Percentiles rank a stretch among this genome's conserved stretches.
Conservation (phyloP, 2,888 invertebrate genomes). For the Rosalia funebris region DNA sequence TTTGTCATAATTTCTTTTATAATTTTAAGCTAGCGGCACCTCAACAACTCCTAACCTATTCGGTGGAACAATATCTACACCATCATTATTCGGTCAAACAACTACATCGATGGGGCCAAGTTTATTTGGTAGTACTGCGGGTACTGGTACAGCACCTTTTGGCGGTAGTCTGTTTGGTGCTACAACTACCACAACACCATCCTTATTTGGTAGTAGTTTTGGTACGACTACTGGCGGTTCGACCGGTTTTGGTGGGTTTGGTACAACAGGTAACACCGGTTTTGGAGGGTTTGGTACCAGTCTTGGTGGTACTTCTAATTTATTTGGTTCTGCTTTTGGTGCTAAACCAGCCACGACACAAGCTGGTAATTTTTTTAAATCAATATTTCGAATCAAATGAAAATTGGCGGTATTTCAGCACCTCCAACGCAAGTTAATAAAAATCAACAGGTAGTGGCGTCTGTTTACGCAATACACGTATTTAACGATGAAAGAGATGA, state of each 20-base stretch:
- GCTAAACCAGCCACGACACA: conserved; percentile 64
- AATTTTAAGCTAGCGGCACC: conserved; percentile 31
- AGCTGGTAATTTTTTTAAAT: conserved; percentile 46
- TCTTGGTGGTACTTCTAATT: conserved; percentile 41
- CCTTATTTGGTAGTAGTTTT: conserved; percentile 58
- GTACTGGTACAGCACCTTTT: conserved; percentile 49
- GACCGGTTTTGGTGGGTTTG: conserved; percentile 61
- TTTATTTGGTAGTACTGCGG: conserved; percentile 50
- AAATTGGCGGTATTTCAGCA: no score
- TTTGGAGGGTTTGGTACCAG: conserved; percentile 59
- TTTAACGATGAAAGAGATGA: conserved; percentile 96
- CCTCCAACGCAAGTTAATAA: conserved; percentile 44
- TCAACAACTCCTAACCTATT: conserved; percentile 48
- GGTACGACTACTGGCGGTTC: conserved; percentile 58
- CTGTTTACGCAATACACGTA: conserved; percentile 68
- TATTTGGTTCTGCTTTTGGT: conserved; percentile 45
- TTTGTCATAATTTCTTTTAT: no score
- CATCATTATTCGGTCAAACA: conserved; percentile 60
- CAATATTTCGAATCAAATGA: neutral
- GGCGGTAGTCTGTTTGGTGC: conserved; percentile 55
- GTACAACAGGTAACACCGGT: conserved; percentile 61
- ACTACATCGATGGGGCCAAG: conserved; percentile 43
- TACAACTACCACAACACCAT: conserved; percentile 51
- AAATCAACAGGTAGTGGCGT: conserved; percentile 65
- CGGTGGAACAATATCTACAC: conserved; percentile 54